Percentiles rank a stretch among this genome's conserved stretches.
Evolutionary conservation across 1,140 invertebrate species (phyloP).

Genomic region (Heliconius himera): DNA sequence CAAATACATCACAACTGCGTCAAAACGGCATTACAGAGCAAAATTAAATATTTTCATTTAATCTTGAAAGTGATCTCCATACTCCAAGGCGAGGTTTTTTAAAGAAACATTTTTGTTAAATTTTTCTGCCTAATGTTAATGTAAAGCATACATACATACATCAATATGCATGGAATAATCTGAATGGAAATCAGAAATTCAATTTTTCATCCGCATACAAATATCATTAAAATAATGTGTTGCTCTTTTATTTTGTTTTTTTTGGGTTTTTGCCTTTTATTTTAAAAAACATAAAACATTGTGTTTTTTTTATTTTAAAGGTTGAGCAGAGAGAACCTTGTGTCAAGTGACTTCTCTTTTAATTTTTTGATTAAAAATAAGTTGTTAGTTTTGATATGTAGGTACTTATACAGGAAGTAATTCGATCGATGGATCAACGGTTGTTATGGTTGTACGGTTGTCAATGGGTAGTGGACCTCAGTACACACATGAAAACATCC

Average conservation of each 20-base stretch:
- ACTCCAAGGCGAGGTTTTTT: not conserved
- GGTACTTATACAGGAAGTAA: too few relatives aligned
- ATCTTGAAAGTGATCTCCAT: not conserved
- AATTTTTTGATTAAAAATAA: too few relatives aligned
- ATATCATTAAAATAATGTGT: slow-evolving; percentile 12
- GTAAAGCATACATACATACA: slow-evolving; percentile 12
- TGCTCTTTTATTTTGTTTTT: not conserved
- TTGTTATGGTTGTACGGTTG: too few relatives aligned
- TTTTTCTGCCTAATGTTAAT: slow-evolving; percentile 13
- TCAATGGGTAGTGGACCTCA: too few relatives aligned
- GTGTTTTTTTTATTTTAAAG: too few relatives aligned
- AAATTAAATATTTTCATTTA: slow-evolving; percentile 7
- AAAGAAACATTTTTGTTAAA: not conserved
- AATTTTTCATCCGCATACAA: slow-evolving; percentile 13
- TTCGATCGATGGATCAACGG: too few relatives aligned
- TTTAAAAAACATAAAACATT: too few relatives aligned
- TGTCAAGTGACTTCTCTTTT: too few relatives aligned
- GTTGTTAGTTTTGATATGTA: too few relatives aligned
- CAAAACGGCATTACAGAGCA: not conserved
- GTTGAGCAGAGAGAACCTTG: too few relatives aligned
- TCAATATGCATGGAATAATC: slow-evolving; percentile 23
- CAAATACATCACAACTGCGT: not conserved
- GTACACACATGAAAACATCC: too few relatives aligned
- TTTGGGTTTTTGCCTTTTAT: not conserved
- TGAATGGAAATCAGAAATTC: slow-evolving; percentile 22